These are phyloP conservation scores for Stictocephala bisonia DNA, from an alignment of 2,888 invertebrate species.

Conservation along the genomic window DNA sequence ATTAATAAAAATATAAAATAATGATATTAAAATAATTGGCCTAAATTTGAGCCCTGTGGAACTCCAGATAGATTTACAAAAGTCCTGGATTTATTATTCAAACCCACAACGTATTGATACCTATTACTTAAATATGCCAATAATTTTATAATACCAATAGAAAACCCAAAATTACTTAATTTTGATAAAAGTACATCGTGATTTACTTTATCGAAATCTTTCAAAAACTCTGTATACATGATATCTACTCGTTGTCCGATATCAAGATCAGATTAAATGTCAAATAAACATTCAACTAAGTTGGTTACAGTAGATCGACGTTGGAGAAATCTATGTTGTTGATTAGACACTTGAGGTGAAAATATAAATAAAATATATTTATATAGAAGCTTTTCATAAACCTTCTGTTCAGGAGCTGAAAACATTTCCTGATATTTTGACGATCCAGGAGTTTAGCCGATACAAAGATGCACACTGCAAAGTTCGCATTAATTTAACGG, in stretches of 20 bases:
- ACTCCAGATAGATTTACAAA: too few relatives aligned
- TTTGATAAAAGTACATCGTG: not conserved
- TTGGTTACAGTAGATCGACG: not conserved
- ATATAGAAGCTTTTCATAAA: not conserved
- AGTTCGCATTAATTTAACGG: too few relatives aligned
- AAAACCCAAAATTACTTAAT: not conserved
- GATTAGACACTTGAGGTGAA: not conserved
- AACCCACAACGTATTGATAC: not conserved
- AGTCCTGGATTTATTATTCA: too few relatives aligned
- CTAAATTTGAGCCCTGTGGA: too few relatives aligned
- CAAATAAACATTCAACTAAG: not conserved
- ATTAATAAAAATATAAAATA: not conserved
- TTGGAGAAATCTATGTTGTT: not conserved
- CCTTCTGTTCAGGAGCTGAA: too few relatives aligned
- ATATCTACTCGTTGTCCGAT: not conserved
- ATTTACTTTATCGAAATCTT: not conserved
- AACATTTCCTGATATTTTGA: too few relatives aligned
- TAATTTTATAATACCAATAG: not conserved
- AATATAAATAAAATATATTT: not conserved
- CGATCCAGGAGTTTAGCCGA: too few relatives aligned
- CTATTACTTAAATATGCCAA: not conserved
- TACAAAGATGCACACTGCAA: too few relatives aligned
- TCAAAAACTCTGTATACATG: not conserved
- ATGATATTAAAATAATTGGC: too few relatives aligned
- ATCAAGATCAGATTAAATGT: not conserved